phyloP scores from a whole-genome alignment of 2,113 vertebrate genomes.

The Suncus etruscus region DNA sequence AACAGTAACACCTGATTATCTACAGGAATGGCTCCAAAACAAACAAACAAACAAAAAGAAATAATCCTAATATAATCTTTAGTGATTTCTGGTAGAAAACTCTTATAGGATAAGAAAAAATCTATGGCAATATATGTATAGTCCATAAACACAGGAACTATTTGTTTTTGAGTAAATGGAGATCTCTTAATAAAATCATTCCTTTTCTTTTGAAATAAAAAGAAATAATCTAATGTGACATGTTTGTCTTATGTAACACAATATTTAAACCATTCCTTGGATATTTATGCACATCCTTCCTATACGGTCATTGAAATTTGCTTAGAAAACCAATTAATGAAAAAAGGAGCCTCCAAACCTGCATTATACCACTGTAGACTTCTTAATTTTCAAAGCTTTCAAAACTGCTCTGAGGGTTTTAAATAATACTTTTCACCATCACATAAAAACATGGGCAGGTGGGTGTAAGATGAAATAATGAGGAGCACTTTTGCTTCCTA shows the following conservation, averaged over 20 bases:
- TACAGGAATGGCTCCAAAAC: no score
- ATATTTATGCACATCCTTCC: not conserved
- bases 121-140: no score
- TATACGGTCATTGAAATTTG: not conserved
- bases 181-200: not conserved
- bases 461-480: not conserved
- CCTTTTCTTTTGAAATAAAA: not conserved
- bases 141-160: not conserved
- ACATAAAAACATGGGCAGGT: not conserved
- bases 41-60: no score
- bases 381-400: not conserved
- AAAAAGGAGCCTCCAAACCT: not conserved
- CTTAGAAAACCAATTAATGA: conserved; percentile 29
- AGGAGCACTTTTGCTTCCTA: not conserved
- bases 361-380: not conserved
- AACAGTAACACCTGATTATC: no score
- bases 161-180: conserved; percentile 31
- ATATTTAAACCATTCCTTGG: conserved; percentile 2
- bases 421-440: not conserved
- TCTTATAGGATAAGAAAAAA: not conserved
- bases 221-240: not conserved
- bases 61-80: not conserved
- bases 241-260: not conserved
- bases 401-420: conserved; percentile 20
- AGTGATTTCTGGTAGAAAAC: conserved; percentile 5